Evolutionary conservation across 2,888 invertebrate species (phyloP), one percentile per base, ranked within the genome.

Genomic region (Erpobdella octoculata): DNA sequence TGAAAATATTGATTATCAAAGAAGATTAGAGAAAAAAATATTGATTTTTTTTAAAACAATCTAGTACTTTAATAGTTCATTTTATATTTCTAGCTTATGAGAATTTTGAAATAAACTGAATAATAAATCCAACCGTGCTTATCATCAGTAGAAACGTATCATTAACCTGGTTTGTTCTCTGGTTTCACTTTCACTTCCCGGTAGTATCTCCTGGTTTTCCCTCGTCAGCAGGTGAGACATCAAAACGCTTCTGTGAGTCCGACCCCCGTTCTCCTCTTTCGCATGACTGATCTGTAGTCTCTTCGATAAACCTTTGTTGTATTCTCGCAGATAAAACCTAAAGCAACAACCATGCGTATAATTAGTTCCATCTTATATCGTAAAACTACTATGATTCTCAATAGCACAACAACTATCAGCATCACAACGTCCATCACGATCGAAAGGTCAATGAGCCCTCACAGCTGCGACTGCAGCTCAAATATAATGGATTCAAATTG

Each of bases 401-500:
- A 21, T 12, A 58, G 12, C 8, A 25, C 59, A 69, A 31, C 62
- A 31, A 12, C 8, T 31, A 12, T 69, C 15, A 31, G 8, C 25
- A 25, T 28, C 70, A 15, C 9, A 64, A 70, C 18, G 6, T 28
- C 46, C 25, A 53, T 4, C 33, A 9, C 25, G n/a, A 67, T 37
- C 21, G 18, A 41, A 58, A 31, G 5, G 28, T 48, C 12, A 41
- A 28, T 2, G 28, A 70, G 15, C 37, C 38, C 70, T 25, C 28
- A 72, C 72, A 72, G 36, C 48, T 72, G 72, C 3, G 72, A 70
- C 69, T 72, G 72, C 36, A 72, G 65, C 25, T 72, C 72, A 31
- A 72, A 62, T 18, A 72, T 69, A 59, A 72, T 62, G 33, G 61
- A 62, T 25, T 72, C 72, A n/a, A 72, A 70, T 41, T 72, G 72